A percentile compares a stretch with the other conserved stretches of the same genome.
These are phyloP conservation scores for Eriocheir sinensis DNA, from an alignment of 1,140 invertebrate species.

Conservation along the genomic window DNA sequence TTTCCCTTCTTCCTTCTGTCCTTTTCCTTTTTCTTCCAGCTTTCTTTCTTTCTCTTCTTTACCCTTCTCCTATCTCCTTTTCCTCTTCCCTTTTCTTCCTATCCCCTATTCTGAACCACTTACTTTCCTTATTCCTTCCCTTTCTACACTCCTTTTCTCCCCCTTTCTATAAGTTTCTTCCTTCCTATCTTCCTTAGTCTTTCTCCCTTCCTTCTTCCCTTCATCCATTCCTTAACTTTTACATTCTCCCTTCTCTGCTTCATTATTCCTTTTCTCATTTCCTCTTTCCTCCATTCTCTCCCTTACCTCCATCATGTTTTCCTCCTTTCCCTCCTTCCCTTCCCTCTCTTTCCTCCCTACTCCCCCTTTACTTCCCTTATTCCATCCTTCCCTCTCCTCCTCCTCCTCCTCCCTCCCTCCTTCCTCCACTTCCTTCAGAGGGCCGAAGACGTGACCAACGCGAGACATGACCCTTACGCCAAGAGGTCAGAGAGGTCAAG, in stretches of 20 bases:
- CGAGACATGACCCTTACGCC: no score
- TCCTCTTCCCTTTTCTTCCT: no score
- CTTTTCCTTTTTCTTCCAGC: neutral
- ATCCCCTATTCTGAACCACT: neutral
- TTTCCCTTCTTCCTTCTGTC: neutral
- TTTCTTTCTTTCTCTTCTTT: neutral
- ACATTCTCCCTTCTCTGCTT: neutral
- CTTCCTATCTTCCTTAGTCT: neutral
- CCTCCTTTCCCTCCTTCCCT: neutral
- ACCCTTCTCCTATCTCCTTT: no score
- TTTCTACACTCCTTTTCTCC: neutral
- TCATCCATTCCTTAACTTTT: neutral
- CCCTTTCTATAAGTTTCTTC: neutral
- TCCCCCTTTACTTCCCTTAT: neutral
- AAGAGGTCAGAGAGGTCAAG: no score
- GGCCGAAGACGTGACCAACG: no score
- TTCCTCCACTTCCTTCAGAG: neutral
- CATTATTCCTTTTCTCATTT: neutral
- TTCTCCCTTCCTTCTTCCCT: neutral
- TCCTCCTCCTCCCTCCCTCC: neutral
- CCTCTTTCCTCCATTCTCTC: neutral
- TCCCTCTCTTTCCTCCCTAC: neutral
- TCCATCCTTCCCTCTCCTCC: neutral
- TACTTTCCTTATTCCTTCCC: neutral
- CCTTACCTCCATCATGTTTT: neutral